phyloP scores from a whole-genome alignment of 2,888 invertebrate species.

The Leptodirus hochenwartii region DNA sequence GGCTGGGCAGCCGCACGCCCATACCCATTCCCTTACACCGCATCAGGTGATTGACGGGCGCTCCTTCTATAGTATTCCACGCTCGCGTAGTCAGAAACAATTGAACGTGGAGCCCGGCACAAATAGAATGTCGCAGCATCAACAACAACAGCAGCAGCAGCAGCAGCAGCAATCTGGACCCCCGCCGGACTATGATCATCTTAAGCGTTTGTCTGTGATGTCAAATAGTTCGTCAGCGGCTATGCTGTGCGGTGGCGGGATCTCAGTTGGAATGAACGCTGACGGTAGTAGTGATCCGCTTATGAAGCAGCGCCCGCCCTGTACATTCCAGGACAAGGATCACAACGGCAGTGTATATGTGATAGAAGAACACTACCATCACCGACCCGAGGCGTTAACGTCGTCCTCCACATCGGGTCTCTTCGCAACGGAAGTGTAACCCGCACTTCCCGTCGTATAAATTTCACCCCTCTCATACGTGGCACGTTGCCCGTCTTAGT shows the following conservation, averaged over 20 bases:
- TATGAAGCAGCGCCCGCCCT: constrained; percentile 51
- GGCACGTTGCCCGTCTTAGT: too few species aligned
- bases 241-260: constrained; percentile 25
- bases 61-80: constrained; percentile 44
- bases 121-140: too few species aligned
- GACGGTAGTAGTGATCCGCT: constrained; percentile 40
- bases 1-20: constrained; percentile 20
- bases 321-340: constrained; percentile 39
- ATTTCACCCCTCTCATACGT: too few species aligned
- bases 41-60: constrained; percentile 25
- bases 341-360: constrained; percentile 42
- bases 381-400: constrained; percentile 33
- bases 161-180: too few species aligned
- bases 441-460: too few species aligned
- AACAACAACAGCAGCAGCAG: too few species aligned
- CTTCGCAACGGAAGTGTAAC: constrained; percentile 65
- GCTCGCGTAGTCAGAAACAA: constrained; percentile 59
- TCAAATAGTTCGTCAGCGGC: constrained; percentile 26
- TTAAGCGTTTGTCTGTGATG: constrained; percentile 30
- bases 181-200: constrained; percentile 32
- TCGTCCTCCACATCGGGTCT: constrained; percentile 34
- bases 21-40: constrained; percentile 13
- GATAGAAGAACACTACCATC: constrained; percentile 54
- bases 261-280: background rate
- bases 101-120: constrained; percentile 61